Conservation (phyloP, 2,888 invertebrate species). For the Colostygia pectinataria region DNA sequence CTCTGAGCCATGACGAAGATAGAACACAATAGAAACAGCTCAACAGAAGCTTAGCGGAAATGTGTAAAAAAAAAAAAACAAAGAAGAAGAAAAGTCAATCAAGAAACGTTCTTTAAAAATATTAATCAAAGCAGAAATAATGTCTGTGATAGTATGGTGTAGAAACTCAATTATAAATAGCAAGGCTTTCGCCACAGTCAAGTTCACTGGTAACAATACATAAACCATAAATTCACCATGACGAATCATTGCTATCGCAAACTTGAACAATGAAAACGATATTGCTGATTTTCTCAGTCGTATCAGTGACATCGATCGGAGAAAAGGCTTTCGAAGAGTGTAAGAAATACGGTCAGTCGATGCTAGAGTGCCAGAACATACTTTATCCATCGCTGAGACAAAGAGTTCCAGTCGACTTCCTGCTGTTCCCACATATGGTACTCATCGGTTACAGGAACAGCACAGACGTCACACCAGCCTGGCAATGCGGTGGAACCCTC, state of each 20-base stretch:
- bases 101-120: background rate
- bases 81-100: background rate
- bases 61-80: background rate
- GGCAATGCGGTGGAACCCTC: conserved; percentile 76
- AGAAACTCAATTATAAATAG: conserved; percentile 1
- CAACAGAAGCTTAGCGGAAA: no score
- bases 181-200: conserved; percentile 24
- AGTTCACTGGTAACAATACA: conserved; percentile 18
- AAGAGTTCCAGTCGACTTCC: conserved; percentile 70
- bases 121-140: background rate
- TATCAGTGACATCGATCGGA: conserved; percentile 44
- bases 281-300: conserved; percentile 21
- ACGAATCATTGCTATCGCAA: conserved; percentile 35
- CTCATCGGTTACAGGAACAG: conserved; percentile 62
- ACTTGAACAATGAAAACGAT: conserved; percentile 22
- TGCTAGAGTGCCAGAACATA: conserved; percentile 76
- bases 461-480: conserved; percentile 39
- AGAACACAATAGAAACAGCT: no score
- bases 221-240: conserved; percentile 22
- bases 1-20: no score
- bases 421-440: conserved; percentile 86
- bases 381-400: conserved; percentile 54
- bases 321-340: conserved; percentile 69
- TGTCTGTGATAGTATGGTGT: background rate
- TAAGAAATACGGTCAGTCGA: conserved; percentile 57